Percentiles rank a stretch among this genome's conserved stretches.
Evolutionary conservation across 2,888 invertebrate species (phyloP).

Genomic region (Orthosia cruda): DNA sequence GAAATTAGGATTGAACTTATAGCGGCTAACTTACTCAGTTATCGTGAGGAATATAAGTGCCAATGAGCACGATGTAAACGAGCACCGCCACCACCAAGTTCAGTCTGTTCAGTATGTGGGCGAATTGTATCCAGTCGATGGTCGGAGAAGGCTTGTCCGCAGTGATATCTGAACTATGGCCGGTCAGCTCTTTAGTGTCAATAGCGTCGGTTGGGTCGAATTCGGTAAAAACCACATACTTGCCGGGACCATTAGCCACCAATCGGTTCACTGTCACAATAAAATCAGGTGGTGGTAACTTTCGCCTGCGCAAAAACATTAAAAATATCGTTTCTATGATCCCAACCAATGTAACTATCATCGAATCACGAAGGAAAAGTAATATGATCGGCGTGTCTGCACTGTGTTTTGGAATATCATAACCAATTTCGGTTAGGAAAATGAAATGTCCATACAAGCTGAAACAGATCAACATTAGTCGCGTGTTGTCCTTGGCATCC

Average conservation of each 20-base stretch:
- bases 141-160: conserved; percentile 68
- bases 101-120: conserved; percentile 84
- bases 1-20: not conserved
- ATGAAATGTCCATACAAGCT: conserved; percentile 93
- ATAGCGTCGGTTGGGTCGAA: conserved; percentile 82
- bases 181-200: conserved; percentile 76
- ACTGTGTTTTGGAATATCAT: conserved; percentile 92
- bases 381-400: conserved; percentile 91
- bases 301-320: conserved; percentile 80
- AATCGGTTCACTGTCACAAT: conserved; percentile 79
- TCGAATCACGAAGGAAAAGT: conserved; percentile 87
- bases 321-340: conserved; percentile 84
- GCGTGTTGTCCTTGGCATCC: conserved; percentile 91
- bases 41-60: conserved; percentile 83
- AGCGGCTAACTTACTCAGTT: conserved; percentile 48
- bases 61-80: conserved; percentile 83
- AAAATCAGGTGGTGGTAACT: conserved; percentile 82
- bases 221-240: conserved; percentile 87
- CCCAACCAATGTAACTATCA: conserved; percentile 83
- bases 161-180: conserved; percentile 70
- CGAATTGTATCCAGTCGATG: conserved; percentile 86
- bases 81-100: conserved; percentile 80
- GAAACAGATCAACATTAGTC: conserved; percentile 91
- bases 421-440: conserved; percentile 92
- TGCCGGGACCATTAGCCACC: conserved; percentile 82